Base-by-base conservation (phyloP, 1,140 invertebrate species). In the Aplysia californica region DNA sequence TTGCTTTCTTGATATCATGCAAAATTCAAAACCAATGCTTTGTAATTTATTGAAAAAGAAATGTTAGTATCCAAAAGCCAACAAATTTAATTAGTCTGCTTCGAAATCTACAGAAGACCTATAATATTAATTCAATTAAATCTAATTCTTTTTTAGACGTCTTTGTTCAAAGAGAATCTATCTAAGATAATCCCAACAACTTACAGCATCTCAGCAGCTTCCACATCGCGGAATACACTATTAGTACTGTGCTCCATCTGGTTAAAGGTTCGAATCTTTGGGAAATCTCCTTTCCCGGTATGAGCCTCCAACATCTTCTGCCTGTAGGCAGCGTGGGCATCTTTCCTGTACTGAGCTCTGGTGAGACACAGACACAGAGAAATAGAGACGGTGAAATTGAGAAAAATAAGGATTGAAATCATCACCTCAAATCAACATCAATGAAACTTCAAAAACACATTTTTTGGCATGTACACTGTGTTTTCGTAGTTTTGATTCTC, bases 161-260 rank as follows among this genome's bases (percentile, higher is more conserved):
- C n/a, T n/a, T n/a, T n/a, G n/a, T n/a, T n/a, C n/a, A n/a, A n/a
- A n/a, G n/a, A n/a, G n/a, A n/a, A n/a, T n/a, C n/a, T n/a, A n/a
- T n/a, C n/a, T n/a, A n/a, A n/a, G n/a, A n/a, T n/a, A n/a, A 3
- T 35, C 33, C 29, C 4, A 33, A 31, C 58, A 70, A 85, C 87
- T 82, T 85, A 90, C 88, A 90, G 80, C 80, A 80, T 86, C 77
- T 88, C 86, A 41, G 89, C 89, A 68, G 87, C 87, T 69, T 89
- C 86, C 21, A 90, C 79, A 77, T 90, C 89, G 56, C 82, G 80
- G 76, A 85, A 89, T n/a, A 90, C 88, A 83, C 86, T 89, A 78
- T 90, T 90, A 18, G 89, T 90, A 76, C 89, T 90, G 61, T 80
- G 79, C 35, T 88, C 86, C 26, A 80, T 82, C 70, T 89, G 88